Conservation (phyloP, 2,888 invertebrate genomes). For the Ornithoptera alexandrae region DNA sequence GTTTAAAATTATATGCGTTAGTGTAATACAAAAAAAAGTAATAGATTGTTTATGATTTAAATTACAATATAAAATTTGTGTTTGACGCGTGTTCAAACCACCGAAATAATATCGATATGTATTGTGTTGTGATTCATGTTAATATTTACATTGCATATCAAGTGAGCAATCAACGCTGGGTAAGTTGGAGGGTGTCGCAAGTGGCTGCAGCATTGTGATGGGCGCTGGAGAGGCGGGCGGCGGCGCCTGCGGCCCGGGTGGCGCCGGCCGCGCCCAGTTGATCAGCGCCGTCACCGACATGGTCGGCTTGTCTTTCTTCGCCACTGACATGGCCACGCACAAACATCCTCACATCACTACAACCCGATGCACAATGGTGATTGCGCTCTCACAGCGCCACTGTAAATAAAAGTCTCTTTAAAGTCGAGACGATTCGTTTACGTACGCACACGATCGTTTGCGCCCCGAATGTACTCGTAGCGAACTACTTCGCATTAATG, state of each 20-base stretch:
- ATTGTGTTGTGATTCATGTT: background rate
- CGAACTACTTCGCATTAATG: constrained; percentile 22
- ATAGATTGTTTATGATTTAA: too few relatives aligned
- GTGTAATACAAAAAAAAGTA: too few relatives aligned
- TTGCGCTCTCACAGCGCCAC: constrained; percentile 37
- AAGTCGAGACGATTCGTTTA: constrained; percentile 40
- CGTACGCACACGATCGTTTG: constrained; percentile 47
- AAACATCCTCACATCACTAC: constrained; percentile 76
- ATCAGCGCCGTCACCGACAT: constrained; percentile 92
- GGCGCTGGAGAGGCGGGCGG: constrained; percentile 57
- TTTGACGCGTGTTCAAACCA: too few relatives aligned
- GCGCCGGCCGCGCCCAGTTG: constrained; percentile 82
- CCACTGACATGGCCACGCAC: constrained; percentile 80
- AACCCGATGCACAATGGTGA: constrained; percentile 50
- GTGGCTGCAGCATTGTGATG: constrained; percentile 53
- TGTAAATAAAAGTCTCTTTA: constrained; percentile 47
- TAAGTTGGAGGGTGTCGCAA: constrained; percentile 54
- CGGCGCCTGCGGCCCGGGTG: constrained; percentile 58
- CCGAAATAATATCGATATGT: background rate
- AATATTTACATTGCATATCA: constrained; percentile 71
- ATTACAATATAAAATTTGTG: too few relatives aligned
- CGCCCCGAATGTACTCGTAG: constrained; percentile 30
- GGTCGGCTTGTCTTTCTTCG: constrained; percentile 93
- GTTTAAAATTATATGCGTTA: too few relatives aligned
- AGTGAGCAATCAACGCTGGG: constrained; percentile 68